Base-by-base conservation (phyloP, 2,113 vertebrate genomes). In the Oriolus oriolus region DNA sequence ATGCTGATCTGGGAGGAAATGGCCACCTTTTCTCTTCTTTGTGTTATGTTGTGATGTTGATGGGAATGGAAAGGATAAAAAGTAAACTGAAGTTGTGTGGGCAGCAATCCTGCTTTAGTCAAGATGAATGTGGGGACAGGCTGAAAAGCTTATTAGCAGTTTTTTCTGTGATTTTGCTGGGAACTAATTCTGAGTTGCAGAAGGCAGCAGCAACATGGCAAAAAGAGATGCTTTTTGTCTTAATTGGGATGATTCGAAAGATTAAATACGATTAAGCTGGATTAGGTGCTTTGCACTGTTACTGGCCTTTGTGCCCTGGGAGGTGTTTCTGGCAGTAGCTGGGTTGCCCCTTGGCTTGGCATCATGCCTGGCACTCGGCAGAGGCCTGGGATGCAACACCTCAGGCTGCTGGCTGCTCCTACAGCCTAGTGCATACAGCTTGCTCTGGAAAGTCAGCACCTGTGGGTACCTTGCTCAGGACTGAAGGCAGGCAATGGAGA, bases 381-480 rank as follows among this genome's bases (percentile, higher is more conserved):
- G 37, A 41, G 47, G 22, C 26, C 30, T 30, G 22, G 28, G 37
- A 49, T 50, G 66, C 60, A 24, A 1, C 68, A 41, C 33, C 26
- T 68, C 27, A 3, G 53, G 45, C 54, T 73, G 39, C 74, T 37
- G 80, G 6, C 37, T 65, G 59, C 28, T 54, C 44, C 10, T 42
- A 7, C 3, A 0, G 23, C 57, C 33, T 37, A 1, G 37, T 16
- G 11, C 24, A 4, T 14, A 11, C 22, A 49, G 21, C 60, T 5
- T 15, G 22, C 47, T 15, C 52, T 21, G 61, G 28, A 16, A 1
- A 3, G 30, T 8, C 76, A 45, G 37, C 45, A n/a, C 23, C 20
- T 82, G 1, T 12, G 60, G 27, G 45, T 63, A 6, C 20, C 41
- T 79, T 63, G 27, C 26, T 68, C 2, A 4, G 47, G 15, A 8